Conservation (phyloP, 2,113 vertebrate genomes). For the Microtus pennsylvanicus region DNA sequence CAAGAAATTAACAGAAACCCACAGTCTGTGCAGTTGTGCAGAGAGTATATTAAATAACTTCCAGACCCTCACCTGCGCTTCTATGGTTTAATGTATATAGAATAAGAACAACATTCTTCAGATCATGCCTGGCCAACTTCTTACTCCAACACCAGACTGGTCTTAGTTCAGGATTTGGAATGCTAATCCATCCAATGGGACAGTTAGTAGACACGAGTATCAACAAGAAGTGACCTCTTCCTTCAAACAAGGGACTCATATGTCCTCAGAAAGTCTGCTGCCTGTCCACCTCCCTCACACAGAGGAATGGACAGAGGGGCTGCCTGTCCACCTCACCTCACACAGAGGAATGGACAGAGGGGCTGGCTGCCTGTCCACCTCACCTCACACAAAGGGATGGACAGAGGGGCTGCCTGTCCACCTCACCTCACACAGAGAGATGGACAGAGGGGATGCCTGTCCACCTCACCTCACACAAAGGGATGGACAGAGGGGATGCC, state of each 20-base stretch:
- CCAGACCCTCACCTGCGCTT: background rate
- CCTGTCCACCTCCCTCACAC: background rate
- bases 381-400: background rate
- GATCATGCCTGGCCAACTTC: background rate
- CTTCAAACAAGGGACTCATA: background rate
- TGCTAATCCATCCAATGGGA: background rate
- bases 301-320: background rate
- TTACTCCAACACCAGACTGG: background rate
- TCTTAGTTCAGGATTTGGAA: background rate
- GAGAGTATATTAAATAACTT: background rate
- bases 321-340: too few relatives aligned
- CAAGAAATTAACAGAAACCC: background rate
- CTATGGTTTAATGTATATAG: background rate
- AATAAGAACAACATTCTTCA: background rate
- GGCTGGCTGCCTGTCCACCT: background rate
- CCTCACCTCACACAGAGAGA: too few relatives aligned
- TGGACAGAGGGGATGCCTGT: too few relatives aligned
- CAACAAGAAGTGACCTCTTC: background rate
- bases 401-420: background rate
- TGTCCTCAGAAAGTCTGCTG: background rate
- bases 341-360: too few relatives aligned
- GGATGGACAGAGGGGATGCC: too few relatives aligned
- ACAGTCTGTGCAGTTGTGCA: fast-evolving
- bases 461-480: too few relatives aligned
- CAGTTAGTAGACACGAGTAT: background rate